Evolutionary conservation across 2,113 vertebrate species (phyloP).

Genomic region (Prietella phreatophila): DNA sequence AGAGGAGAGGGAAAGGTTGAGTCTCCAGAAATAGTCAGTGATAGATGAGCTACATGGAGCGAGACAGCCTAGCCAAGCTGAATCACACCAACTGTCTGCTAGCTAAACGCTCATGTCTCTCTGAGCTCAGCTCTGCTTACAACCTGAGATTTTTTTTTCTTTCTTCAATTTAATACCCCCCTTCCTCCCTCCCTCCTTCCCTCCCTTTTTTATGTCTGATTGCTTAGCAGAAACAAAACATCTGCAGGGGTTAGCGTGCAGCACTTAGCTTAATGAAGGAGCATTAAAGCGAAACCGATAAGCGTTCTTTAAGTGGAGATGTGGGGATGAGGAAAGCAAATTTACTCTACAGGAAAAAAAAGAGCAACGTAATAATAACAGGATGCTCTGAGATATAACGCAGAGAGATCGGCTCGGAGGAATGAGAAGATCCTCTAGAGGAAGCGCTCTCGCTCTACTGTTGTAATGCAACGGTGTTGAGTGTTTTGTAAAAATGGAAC

Average conservation of each 20-base stretch:
- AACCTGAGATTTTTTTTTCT: conserved; percentile 65
- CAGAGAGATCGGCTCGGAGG: neutral
- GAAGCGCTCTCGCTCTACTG: neutral
- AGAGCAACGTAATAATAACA: neutral
- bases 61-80: conserved; percentile 72
- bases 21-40: conserved; percentile 71
- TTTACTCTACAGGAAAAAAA: conserved; percentile 25
- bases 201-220: conserved; percentile 48
- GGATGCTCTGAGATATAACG: neutral
- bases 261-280: conserved; percentile 71
- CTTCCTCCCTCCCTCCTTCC: no score
- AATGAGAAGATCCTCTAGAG: neutral
- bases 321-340: conserved; percentile 25
- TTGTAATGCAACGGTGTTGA: neutral
- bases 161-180: conserved; percentile 41
- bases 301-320: conserved; percentile 55
- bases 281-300: conserved; percentile 60
- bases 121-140: conserved; percentile 66
- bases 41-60: conserved; percentile 74
- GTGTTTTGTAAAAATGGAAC: no score
- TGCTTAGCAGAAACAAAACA: conserved; percentile 70
- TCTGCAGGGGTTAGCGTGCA: conserved; percentile 71
- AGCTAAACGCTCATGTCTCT: conserved; percentile 58
- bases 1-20: conserved; percentile 57
- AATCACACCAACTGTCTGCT: conserved; percentile 73